Percentiles rank a stretch among this genome's conserved stretches.
These are phyloP conservation scores for Lacerta viridis DNA, from an alignment of 2,797 vertebrate genomes.

Conservation along the genomic window DNA sequence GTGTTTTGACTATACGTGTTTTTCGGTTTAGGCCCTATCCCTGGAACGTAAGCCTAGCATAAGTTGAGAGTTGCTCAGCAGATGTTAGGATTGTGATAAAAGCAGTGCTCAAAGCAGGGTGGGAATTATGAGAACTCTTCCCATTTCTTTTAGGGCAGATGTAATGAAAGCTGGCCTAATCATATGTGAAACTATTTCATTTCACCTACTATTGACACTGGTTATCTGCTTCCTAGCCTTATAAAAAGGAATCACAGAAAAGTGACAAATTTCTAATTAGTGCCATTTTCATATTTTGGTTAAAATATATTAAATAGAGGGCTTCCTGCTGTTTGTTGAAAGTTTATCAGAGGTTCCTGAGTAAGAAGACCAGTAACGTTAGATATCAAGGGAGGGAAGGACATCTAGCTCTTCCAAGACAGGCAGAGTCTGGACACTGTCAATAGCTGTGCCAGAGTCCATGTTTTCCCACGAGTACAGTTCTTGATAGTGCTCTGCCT, in stretches of 20 bases:
- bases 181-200: background rate
- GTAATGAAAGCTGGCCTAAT: background rate
- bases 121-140: background rate
- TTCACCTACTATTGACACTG: background rate
- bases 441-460: no score
- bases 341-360: background rate
- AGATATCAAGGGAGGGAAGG: background rate
- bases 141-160: background rate
- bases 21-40: no score
- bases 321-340: background rate
- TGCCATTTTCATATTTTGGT: background rate
- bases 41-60: no score
- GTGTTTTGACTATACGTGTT: no score
- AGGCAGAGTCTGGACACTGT: no score
- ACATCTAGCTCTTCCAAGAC: no score
- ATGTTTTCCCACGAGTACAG: no score
- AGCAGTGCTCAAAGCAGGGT: background rate
- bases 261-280: background rate
- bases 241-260: background rate
- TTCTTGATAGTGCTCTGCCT: no score
- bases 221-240: background rate
- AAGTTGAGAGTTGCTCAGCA: background rate
- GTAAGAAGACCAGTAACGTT: background rate
- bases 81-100: background rate
- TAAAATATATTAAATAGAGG: background rate